A percentile compares a stretch with the other conserved stretches of the same genome.
Evolutionary conservation across 2,113 vertebrate species (phyloP).

Genomic region (Macroglossus sobrinus): DNA sequence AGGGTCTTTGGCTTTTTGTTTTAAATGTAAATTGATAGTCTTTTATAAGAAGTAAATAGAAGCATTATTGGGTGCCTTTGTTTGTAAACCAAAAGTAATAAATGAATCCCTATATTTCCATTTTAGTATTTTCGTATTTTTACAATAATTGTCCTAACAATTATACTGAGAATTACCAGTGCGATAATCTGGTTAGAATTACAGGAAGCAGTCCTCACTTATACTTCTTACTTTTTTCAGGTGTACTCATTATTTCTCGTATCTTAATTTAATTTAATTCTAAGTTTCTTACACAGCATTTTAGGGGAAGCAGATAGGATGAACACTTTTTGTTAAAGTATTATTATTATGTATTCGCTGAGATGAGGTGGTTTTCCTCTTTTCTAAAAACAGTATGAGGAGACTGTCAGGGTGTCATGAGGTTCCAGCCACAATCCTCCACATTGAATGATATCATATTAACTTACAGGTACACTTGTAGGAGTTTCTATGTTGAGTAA

Average conservation of each 20-base stretch:
- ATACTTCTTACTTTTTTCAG: neutral
- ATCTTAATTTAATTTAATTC: constrained; percentile 40
- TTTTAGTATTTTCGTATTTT: constrained; percentile 74
- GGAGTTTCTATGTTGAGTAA: neutral
- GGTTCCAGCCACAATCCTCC: neutral
- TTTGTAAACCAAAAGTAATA: constrained; percentile 94
- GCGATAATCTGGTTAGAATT: constrained; percentile 9
- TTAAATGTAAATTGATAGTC: constrained; percentile 78
- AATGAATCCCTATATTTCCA: constrained; percentile 81
- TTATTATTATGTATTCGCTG: constrained; percentile 45
- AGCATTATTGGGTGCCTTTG: constrained; percentile 91
- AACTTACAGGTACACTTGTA: constrained; percentile 8
- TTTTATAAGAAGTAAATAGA: constrained; percentile 83
- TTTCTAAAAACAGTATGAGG: neutral
- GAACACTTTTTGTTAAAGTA: constrained; percentile 33
- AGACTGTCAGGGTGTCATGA: neutral
- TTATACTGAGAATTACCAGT: constrained; percentile 10
- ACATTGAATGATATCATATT: neutral
- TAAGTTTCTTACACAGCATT: neutral
- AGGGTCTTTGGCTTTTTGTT: constrained; percentile 74
- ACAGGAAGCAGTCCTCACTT: neutral
- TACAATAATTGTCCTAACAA: constrained; percentile 36
- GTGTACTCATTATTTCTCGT: neutral
- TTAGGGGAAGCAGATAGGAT: constrained; percentile 1
- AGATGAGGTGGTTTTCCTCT: neutral